Evolutionary conservation across 2,888 invertebrate genomes (phyloP).

Genomic region (Limnephilus auricula): DNA sequence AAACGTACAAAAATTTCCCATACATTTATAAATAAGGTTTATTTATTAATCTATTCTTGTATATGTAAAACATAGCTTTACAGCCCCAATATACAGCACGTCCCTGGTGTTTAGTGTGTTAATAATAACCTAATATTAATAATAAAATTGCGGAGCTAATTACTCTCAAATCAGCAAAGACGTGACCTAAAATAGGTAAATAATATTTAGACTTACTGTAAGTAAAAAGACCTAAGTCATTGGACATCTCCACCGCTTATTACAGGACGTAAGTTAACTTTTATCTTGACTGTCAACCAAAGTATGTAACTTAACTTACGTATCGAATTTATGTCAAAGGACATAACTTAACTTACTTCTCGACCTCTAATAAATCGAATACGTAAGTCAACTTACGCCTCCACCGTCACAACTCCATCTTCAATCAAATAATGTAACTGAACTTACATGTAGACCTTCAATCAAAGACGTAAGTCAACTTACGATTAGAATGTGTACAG

Average conservation of each 20-base stretch:
- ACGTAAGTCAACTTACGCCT: too few relatives aligned
- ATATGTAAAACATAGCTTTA: background rate
- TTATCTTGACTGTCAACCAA: background rate
- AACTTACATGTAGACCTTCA: too few relatives aligned
- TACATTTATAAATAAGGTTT: background rate
- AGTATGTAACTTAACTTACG: background rate
- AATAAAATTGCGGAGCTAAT: too few relatives aligned
- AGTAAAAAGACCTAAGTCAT: background rate
- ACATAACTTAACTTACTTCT: too few relatives aligned
- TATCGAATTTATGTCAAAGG: too few relatives aligned
- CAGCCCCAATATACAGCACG: background rate
- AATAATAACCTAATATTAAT: background rate
- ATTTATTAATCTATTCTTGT: background rate
- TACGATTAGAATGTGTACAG: too few relatives aligned
- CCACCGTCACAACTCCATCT: too few relatives aligned
- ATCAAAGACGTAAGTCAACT: too few relatives aligned
- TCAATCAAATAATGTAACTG: too few relatives aligned
- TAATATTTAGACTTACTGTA: background rate
- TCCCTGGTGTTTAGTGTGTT: background rate
- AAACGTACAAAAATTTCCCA: background rate
- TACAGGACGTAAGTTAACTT: background rate
- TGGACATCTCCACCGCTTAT: background rate
- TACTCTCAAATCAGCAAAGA: too few relatives aligned
- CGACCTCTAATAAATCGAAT: too few relatives aligned
- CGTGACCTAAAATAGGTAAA: background rate